Evolutionary conservation across 2,113 vertebrate genomes (phyloP), one percentile per base, ranked within the genome.

Genomic region (Brienomyrus longianalis): DNA sequence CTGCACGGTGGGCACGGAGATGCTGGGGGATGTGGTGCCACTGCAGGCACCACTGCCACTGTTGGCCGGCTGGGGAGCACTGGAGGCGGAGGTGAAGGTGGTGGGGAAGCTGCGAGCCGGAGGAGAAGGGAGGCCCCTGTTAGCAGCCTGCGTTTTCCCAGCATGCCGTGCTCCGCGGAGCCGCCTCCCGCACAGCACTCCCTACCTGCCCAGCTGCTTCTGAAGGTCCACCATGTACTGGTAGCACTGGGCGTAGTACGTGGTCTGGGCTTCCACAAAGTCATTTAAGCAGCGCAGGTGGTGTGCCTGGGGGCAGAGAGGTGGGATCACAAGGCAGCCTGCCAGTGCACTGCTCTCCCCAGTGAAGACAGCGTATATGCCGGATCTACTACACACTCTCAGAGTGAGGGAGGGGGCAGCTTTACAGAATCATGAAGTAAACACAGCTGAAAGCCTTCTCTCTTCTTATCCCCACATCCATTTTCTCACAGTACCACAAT

Each of bases 191-290:
- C 10, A 66, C 62, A 4, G 62, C 62, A 31, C n/a, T 70, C n/a
- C n/a, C 27, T 70, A 99, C 98, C 98, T 99, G 96, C 98, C 98
- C 91, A 99, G 96, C 90, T 99, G 98, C 93, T 99, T 99, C 87
- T 99, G 98, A 31, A 99, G 97, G 91, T 99, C 98, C 95, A 98
- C 94, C 98, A 98, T 99, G 91, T 99, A 99, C 89, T 99, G 98
- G 95, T 99, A 99, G 95, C 97, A 99, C 83, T 99, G 98, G 85
- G 98, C 98, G 89, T 98, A 99, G 91, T 99, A 99, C 0, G 97
- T 99, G 92, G 97, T 97, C 94, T 99, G 98, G 66, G 98, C 98
- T 95, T 99, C 98, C 85, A 99, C 98, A 94, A 99, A 98, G 93
- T 99, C 98, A 91, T 98, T 98, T 94, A 99, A 93, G 91, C 98